Conservation (phyloP, 2,797 vertebrate species). For the Pseudotriccus pelzelni region DNA sequence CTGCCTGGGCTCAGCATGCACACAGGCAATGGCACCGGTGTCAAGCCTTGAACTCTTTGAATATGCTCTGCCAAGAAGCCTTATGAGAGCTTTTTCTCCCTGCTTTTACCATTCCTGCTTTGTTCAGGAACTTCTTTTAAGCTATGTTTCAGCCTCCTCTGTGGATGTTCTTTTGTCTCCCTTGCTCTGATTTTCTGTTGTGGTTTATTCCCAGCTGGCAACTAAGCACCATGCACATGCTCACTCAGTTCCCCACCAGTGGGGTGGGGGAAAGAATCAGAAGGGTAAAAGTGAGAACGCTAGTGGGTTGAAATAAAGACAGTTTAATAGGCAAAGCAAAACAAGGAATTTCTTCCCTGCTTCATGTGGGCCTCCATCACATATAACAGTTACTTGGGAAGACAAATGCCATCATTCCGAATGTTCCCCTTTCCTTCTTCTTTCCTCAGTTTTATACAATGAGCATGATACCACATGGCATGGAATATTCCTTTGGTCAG, state of each 20-base stretch:
- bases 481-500: background rate
- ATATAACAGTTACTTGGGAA: background rate
- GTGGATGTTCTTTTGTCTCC: background rate
- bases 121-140: background rate
- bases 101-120: accelerated
- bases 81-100: background rate
- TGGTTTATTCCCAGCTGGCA: background rate
- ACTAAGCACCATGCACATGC: background rate
- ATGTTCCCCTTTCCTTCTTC: background rate
- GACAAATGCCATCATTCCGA: background rate
- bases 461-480: background rate
- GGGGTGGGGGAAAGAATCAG: background rate
- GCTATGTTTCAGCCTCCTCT: background rate
- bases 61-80: background rate
- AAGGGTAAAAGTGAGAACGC: background rate
- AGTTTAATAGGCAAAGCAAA: background rate
- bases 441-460: background rate
- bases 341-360: background rate
- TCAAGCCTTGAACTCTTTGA: background rate
- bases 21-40: background rate
- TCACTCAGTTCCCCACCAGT: background rate
- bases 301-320: background rate
- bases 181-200: background rate
- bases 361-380: background rate
- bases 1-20: background rate